These are phyloP conservation scores for Pterocles gutturalis DNA, from an alignment of 2,113 vertebrate species.

Conservation along the genomic window DNA sequence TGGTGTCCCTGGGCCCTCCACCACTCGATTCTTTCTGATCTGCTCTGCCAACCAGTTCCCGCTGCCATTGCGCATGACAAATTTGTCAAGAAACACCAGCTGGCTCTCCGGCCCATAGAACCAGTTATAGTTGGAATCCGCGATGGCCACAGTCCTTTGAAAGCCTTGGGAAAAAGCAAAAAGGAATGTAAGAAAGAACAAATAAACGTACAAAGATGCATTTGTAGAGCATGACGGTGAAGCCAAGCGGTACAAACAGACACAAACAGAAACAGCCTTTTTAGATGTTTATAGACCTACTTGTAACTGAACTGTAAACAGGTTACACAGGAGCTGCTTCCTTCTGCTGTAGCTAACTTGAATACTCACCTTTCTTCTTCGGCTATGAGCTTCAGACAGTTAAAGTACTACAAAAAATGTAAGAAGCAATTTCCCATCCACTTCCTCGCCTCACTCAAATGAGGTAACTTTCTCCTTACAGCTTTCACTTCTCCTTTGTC, in stretches of 20 bases:
- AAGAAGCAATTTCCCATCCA: neutral
- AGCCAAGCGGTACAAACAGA: neutral
- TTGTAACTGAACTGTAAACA: neutral
- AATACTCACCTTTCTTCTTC: neutral
- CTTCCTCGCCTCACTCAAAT: neutral
- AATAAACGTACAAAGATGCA: neutral
- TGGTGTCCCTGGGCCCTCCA: constrained; percentile 90
- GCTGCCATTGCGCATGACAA: constrained; percentile 95
- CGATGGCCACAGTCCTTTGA: constrained; percentile 94
- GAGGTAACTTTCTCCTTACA: neutral
- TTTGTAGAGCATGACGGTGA: neutral
- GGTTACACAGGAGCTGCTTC: neutral
- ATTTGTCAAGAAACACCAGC: constrained; percentile 95
- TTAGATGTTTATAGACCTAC: neutral
- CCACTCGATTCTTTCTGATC: constrained; percentile 89
- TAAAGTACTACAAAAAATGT: neutral
- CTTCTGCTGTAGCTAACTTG: neutral
- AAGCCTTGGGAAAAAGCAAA: constrained; percentile 83
- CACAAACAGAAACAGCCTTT: neutral
- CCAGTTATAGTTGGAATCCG: constrained; percentile 99
- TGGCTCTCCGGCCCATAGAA: constrained; percentile 99
- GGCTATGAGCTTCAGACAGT: neutral
- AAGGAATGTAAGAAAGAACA: constrained; percentile 41
- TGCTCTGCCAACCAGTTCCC: constrained; percentile 96
- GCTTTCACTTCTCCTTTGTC: neutral